These are phyloP conservation scores for Amblyjoppa fuscipennis DNA, from an alignment of 2,888 invertebrate species.

Conservation along the genomic window DNA sequence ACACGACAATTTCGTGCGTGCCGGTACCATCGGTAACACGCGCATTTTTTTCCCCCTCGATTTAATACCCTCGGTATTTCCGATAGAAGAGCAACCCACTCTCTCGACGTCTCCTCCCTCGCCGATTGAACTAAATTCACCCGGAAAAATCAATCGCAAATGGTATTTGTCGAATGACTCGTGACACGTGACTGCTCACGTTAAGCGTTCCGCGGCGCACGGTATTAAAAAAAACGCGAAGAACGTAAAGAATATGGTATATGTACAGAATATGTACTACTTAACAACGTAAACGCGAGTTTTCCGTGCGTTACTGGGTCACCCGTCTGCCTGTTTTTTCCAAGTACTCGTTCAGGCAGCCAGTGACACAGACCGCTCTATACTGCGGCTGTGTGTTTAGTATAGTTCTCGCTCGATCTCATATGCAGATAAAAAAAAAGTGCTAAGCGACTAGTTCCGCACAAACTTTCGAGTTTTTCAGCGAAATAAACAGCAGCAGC, in stretches of 20 bases:
- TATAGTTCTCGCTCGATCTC: conserved; percentile 43
- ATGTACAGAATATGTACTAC: conserved; percentile 12
- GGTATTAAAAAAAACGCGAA: not conserved
- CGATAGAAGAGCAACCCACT: not conserved
- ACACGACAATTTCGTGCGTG: conserved; percentile 23
- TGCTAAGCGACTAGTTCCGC: conserved; percentile 11
- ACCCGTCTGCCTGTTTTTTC: conserved; percentile 56
- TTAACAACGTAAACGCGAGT: conserved; percentile 15
- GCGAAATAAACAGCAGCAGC: not conserved
- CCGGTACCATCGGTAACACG: conserved; percentile 26
- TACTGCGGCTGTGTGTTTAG: not conserved
- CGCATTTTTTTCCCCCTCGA: conserved; percentile 33
- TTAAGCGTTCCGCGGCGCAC: not conserved
- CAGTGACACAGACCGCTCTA: not conserved
- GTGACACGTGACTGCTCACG: conserved; percentile 22
- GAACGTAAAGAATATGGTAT: not conserved
- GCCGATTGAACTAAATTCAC: not conserved
- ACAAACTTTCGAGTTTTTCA: conserved; percentile 33
- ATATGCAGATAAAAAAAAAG: conserved; percentile 34
- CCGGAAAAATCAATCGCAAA: not conserved
- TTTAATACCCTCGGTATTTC: not conserved
- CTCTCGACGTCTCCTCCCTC: not conserved
- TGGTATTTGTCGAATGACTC: conserved; percentile 4
- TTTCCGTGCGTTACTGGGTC: conserved; percentile 58
- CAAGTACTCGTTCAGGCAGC: conserved; percentile 28